A percentile compares a stretch with the other conserved stretches of the same genome.
Conservation (phyloP, 2,113 vertebrate genomes). For the Tragelaphus buxtoni region DNA sequence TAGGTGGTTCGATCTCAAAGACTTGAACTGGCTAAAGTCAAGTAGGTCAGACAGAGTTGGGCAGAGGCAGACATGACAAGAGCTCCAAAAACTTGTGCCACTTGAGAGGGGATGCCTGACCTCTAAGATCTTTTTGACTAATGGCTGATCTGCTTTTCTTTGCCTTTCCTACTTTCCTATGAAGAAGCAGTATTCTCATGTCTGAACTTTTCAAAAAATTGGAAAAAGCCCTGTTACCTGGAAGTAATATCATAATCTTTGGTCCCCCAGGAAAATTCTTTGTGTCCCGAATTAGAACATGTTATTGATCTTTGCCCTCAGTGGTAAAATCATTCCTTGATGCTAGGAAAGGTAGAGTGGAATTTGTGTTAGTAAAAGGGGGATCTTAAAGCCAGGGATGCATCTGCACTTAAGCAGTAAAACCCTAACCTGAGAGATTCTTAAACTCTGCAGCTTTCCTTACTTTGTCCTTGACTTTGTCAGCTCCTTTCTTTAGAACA, state of each 20-base stretch:
- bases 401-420: not conserved
- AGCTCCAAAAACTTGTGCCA: not conserved
- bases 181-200: not conserved
- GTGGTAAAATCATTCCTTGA: not conserved
- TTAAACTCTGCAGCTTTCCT: not conserved
- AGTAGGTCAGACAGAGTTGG: not conserved
- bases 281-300: not conserved
- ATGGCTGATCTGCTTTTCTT: not conserved
- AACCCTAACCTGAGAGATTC: not conserved
- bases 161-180: not conserved
- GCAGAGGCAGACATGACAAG: not conserved
- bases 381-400: not conserved
- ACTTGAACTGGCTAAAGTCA: not conserved
- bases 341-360: not conserved
- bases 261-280: not conserved
- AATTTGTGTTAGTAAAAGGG: not conserved
- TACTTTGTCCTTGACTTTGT: conserved; percentile 48
- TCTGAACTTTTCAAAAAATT: not conserved
- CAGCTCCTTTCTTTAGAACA: not conserved
- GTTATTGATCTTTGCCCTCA: not conserved
- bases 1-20: conserved; percentile 4
- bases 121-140: not conserved
- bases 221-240: not conserved
- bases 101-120: not conserved
- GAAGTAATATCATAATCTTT: not conserved